These are phyloP conservation scores for Pseudanteris insignis DNA, from an alignment of 2,888 invertebrate genomes.

Conservation along the genomic window DNA sequence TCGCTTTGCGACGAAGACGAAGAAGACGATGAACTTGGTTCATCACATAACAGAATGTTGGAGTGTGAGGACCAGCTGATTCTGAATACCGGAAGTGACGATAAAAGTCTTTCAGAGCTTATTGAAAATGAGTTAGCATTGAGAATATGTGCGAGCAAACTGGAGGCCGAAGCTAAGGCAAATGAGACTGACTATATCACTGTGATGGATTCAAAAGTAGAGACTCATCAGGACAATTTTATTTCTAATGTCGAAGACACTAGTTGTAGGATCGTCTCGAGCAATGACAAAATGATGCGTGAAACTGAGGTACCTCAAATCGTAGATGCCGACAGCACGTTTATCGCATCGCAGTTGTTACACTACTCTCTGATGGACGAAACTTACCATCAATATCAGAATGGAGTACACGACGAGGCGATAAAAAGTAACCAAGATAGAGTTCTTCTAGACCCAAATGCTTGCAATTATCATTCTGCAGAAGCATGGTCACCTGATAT, in stretches of 20 bases:
- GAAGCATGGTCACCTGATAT: slow-evolving; percentile 39
- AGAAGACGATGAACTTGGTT: slow-evolving; percentile 56
- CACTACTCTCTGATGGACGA: slow-evolving; percentile 55
- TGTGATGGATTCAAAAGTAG: slow-evolving; percentile 7
- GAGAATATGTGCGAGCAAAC: slow-evolving; percentile 56
- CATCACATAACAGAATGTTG: slow-evolving; percentile 20
- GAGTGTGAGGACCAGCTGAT: slow-evolving; percentile 18
- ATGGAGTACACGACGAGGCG: slow-evolving; percentile 40
- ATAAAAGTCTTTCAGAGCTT: slow-evolving; percentile 63
- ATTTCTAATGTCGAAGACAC: slow-evolving; percentile 24
- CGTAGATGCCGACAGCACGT: slow-evolving; percentile 55
- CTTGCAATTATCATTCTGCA: slow-evolving; percentile 1
- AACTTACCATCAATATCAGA: slow-evolving; percentile 52
- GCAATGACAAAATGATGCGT: slow-evolving; percentile 12
- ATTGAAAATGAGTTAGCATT: slow-evolving; percentile 63
- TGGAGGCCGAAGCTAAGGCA: slow-evolving; percentile 36
- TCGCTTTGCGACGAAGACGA: slow-evolving; percentile 59
- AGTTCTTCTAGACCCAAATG: slow-evolving; percentile 10
- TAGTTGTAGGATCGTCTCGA: slow-evolving; percentile 18
- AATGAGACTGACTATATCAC: slow-evolving; percentile 7
- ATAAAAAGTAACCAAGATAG: neutral
- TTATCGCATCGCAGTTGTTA: slow-evolving; percentile 58
- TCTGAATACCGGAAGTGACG: slow-evolving; percentile 55
- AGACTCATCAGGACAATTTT: slow-evolving; percentile 2
- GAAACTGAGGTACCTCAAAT: slow-evolving; percentile 14